phyloP scores from a whole-genome alignment of 2,113 vertebrate genomes.

The Bubo bubo region DNA sequence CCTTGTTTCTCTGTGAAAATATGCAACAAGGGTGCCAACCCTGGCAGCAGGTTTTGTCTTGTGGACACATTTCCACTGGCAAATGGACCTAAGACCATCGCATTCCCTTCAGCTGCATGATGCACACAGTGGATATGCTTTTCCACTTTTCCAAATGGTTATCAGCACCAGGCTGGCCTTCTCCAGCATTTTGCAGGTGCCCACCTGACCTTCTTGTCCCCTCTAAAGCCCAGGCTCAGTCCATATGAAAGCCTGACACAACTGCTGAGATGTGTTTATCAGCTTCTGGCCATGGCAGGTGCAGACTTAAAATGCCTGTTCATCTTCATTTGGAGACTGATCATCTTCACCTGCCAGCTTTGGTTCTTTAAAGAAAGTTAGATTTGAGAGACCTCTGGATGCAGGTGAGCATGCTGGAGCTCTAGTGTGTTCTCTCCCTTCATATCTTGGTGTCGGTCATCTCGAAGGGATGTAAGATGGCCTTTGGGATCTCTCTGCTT shows the following conservation, averaged over 20 bases:
- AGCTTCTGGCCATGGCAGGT: background rate
- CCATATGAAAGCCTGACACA: background rate
- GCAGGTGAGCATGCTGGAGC: background rate
- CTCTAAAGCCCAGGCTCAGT: background rate
- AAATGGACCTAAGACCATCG: background rate
- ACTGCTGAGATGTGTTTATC: background rate
- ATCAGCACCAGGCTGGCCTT: background rate
- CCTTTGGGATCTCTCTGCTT: background rate
- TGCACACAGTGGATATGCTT: background rate
- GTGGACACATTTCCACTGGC: constrained; percentile 11
- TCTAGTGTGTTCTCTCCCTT: background rate
- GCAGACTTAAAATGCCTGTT: background rate
- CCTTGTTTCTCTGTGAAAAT: background rate
- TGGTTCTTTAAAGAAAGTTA: background rate
- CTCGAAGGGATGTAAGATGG: background rate
- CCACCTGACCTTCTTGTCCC: background rate
- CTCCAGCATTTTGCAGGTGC: background rate
- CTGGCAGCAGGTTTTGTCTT: background rate
- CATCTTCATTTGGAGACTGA: background rate
- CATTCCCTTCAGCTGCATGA: background rate
- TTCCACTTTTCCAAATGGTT: background rate
- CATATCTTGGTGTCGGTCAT: background rate
- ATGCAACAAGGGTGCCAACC: background rate
- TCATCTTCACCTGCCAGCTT: background rate
- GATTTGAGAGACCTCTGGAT: background rate